Conservation (phyloP, 2,888 invertebrate species). For the Brachyopa scutellaris region DNA sequence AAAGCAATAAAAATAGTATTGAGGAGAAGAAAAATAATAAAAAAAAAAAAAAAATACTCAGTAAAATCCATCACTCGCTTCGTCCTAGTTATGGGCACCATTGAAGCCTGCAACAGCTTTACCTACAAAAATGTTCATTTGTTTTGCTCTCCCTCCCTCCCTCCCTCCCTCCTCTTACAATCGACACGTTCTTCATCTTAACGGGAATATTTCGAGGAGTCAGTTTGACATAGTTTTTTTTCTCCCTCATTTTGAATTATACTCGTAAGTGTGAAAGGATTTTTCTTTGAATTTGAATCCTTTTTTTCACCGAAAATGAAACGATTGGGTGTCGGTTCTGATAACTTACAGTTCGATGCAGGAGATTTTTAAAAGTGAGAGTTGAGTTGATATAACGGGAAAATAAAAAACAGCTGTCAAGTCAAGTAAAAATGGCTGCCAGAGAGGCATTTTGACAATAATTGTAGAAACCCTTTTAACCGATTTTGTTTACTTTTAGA, state of each 20-base stretch:
- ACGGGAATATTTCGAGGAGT: slow-evolving; percentile 37
- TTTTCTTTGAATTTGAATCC: slow-evolving; percentile 27
- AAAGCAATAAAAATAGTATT: slow-evolving; percentile 66
- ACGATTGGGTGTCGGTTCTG: too few species aligned
- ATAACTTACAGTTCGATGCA: too few species aligned
- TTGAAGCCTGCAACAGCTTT: slow-evolving; percentile 59
- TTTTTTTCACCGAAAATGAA: too few species aligned
- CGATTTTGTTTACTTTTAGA: too few species aligned
- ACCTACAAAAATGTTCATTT: slow-evolving; percentile 59
- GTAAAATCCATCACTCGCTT: slow-evolving; percentile 58
- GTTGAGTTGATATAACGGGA: too few species aligned
- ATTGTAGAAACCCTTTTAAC: too few species aligned
- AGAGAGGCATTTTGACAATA: too few species aligned
- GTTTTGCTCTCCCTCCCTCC: background rate
- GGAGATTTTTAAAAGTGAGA: too few species aligned
- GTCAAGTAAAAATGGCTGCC: too few species aligned
- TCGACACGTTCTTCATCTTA: slow-evolving; percentile 8
- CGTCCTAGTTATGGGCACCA: slow-evolving; percentile 66
- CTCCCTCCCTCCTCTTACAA: background rate
- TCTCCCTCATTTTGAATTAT: slow-evolving; percentile 54
- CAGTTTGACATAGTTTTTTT: slow-evolving; percentile 58
- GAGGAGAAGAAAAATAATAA: slow-evolving; percentile 16
- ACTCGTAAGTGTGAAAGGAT: slow-evolving; percentile 62
- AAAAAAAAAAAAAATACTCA: slow-evolving; percentile 9
- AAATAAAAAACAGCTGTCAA: too few species aligned